Evolutionary conservation across 2,797 vertebrate genomes (phyloP).

Genomic region (Hyperoplus immaculatus): DNA sequence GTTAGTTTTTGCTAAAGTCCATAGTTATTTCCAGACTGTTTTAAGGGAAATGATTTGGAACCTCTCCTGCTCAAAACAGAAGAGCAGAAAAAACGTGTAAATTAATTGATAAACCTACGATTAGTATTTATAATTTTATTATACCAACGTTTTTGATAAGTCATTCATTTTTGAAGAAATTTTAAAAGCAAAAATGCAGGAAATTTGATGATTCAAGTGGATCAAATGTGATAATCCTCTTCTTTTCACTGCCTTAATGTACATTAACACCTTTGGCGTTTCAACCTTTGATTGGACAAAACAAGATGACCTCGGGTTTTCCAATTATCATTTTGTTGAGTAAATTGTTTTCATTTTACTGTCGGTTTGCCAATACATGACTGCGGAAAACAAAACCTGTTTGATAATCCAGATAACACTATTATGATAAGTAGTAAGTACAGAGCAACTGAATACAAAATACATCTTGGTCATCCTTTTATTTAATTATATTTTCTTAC

Average conservation of each 20-base stretch:
- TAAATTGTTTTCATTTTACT: neutral
- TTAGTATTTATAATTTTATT: too few species aligned
- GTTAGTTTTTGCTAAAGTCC: neutral
- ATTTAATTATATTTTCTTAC: constrained; percentile 42
- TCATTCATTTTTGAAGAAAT: neutral
- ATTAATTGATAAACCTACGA: too few species aligned
- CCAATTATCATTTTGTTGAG: neutral
- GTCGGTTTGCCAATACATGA: too few species aligned
- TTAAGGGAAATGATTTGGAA: too few species aligned
- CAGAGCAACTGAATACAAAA: neutral
- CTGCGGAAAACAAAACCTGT: too few species aligned
- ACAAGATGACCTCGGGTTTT: too few species aligned
- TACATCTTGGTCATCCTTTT: constrained; percentile 49
- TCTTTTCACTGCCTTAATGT: neutral
- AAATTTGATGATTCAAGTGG: neutral
- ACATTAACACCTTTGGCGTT: neutral
- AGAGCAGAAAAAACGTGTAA: neutral
- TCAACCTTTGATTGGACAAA: neutral
- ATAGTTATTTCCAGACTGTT: neutral
- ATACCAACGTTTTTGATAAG: neutral
- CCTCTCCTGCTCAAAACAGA: neutral
- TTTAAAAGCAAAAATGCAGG: neutral
- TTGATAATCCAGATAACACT: too few species aligned
- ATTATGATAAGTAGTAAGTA: neutral
- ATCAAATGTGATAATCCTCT: neutral